Conservation (phyloP, 2,888 invertebrate species). For the Seira musarum region DNA sequence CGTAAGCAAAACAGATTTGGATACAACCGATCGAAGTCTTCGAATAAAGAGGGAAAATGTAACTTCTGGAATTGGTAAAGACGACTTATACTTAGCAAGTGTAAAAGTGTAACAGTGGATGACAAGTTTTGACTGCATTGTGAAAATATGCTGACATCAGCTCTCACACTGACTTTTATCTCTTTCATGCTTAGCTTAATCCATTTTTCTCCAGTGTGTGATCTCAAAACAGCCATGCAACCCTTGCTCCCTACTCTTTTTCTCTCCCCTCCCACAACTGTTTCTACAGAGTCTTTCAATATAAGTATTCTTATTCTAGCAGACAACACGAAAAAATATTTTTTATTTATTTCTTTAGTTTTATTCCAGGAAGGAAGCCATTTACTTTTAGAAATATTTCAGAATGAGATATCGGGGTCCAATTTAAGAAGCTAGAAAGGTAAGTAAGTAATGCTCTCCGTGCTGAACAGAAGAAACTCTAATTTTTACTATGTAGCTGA, state of each 20-base stretch:
- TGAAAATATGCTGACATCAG: conserved; percentile 65
- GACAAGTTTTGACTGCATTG: conserved; percentile 47
- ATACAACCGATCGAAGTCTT: no score
- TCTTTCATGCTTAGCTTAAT: conserved; percentile 68
- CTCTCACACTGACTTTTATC: conserved; percentile 61
- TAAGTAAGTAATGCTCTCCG: no score
- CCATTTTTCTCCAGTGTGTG: conserved; percentile 63
- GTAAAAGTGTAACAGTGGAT: conserved; percentile 4
- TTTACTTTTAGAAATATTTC: not conserved
- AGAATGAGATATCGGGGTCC: not conserved
- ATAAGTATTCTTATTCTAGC: not conserved
- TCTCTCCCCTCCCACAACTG: not conserved
- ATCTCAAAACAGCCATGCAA: conserved; percentile 17
- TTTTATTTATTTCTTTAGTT: not conserved
- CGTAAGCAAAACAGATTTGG: no score
- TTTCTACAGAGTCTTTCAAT: not conserved
- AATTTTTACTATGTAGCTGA: not conserved
- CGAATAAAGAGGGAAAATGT: no score
- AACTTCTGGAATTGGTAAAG: not conserved
- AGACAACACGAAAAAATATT: not conserved
- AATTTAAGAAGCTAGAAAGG: not conserved
- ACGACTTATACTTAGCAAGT: not conserved
- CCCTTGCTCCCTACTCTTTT: conserved; percentile 15
- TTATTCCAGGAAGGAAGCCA: not conserved
- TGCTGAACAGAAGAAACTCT: not conserved